These are phyloP conservation scores for Tillus elongatus DNA, from an alignment of 2,888 invertebrate genomes.

Conservation along the genomic window DNA sequence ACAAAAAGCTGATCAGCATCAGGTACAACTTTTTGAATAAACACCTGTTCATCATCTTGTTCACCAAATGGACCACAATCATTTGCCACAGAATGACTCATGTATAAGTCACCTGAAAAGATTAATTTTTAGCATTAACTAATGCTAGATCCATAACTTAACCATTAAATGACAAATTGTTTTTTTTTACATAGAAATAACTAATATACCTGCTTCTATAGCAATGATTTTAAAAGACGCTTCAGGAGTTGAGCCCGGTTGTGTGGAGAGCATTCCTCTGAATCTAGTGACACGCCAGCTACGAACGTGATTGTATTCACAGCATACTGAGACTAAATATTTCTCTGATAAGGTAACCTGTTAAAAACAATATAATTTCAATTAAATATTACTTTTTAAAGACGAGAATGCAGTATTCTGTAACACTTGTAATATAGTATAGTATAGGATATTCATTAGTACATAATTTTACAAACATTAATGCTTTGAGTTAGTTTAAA, in stretches of 20 bases:
- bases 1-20: slow-evolving; percentile 94
- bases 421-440: no score
- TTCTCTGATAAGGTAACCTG: slow-evolving; percentile 90
- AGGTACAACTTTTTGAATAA: slow-evolving; percentile 95
- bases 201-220: slow-evolving; percentile 58
- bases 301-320: slow-evolving; percentile 95
- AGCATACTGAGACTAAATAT: slow-evolving; percentile 90
- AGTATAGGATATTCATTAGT: no score
- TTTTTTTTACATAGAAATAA: no score
- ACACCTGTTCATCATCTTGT: slow-evolving; percentile 95
- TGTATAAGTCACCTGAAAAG: slow-evolving; percentile 57
- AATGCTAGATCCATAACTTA: no score
- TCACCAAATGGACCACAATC: slow-evolving; percentile 90
- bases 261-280: slow-evolving; percentile 96
- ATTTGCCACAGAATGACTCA: slow-evolving; percentile 55
- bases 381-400: no score
- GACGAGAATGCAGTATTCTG: no score
- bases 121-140: no score
- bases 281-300: slow-evolving; percentile 97
- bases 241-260: slow-evolving; percentile 94
- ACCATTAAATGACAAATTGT: no score
- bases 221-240: slow-evolving; percentile 96
- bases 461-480: no score
- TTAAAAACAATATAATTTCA: slow-evolving; percentile 15
- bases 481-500: no score